A percentile compares a stretch with the other conserved stretches of the same genome.
Evolutionary conservation across 2,888 invertebrate genomes (phyloP).

Genomic region (Blastobasis lacticolella): DNA sequence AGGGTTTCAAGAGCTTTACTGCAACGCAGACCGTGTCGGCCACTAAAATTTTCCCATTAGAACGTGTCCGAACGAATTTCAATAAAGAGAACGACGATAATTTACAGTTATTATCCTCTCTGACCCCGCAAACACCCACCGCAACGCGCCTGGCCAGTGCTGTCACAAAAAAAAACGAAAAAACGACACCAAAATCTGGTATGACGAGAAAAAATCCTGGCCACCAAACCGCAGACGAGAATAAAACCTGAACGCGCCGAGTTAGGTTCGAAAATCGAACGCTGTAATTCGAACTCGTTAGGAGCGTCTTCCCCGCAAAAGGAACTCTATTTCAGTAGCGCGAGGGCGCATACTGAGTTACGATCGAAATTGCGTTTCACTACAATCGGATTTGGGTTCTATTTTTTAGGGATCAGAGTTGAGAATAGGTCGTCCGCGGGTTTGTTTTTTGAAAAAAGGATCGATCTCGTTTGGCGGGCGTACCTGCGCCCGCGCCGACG

Average conservation of each 20-base stretch:
- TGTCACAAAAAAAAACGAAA: constrained; percentile 62
- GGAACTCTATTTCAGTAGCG: constrained; percentile 69
- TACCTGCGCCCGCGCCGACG: constrained; percentile 69
- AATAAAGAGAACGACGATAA: constrained; percentile 68
- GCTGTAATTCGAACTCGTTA: constrained; percentile 22
- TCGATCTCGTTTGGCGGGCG: constrained; percentile 70
- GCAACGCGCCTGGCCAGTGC: constrained; percentile 52
- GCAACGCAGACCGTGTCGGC: constrained; percentile 11
- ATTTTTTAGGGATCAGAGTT: constrained; percentile 16
- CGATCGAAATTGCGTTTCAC: constrained; percentile 38
- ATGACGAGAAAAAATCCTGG: constrained; percentile 58
- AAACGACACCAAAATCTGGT: constrained; percentile 64
- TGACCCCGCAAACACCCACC: constrained; percentile 73
- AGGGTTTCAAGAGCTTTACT: too few relatives aligned
- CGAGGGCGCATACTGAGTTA: constrained; percentile 70
- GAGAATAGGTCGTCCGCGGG: background rate
- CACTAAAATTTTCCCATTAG: constrained; percentile 52
- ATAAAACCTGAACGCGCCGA: constrained; percentile 25
- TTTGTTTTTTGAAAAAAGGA: constrained; percentile 55
- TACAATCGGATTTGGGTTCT: constrained; percentile 22
- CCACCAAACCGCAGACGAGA: constrained; percentile 22
- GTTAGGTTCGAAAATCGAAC: constrained; percentile 26
- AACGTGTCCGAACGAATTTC: constrained; percentile 58
- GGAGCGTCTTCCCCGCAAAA: constrained; percentile 50
- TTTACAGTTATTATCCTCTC: constrained; percentile 72